Percentiles rank a stretch among this genome's conserved stretches.
These are phyloP conservation scores for Porites lobata DNA, from an alignment of 92 coral and sea anemone genomes.

Conservation along the genomic window DNA sequence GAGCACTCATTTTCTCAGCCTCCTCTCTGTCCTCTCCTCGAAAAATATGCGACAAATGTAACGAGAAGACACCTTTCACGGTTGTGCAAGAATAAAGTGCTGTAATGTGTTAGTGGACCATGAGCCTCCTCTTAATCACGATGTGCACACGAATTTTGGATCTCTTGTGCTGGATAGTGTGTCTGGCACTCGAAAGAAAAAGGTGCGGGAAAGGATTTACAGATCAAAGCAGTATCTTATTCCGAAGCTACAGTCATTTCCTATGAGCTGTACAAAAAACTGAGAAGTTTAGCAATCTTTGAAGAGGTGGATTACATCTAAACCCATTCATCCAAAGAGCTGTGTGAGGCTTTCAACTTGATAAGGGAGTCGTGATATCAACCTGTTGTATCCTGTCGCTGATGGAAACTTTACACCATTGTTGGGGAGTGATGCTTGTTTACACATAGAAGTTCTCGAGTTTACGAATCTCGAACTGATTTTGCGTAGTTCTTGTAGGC, in stretches of 20 bases:
- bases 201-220: neutral
- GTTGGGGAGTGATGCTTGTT: conserved; percentile 63
- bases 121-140: neutral
- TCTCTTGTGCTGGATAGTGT: conserved; percentile 59
- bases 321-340: conserved; percentile 16
- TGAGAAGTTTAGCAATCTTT: conserved; percentile 14
- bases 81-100: conserved; percentile 16
- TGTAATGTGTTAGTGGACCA: conserved; percentile 22
- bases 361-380: conserved; percentile 30
- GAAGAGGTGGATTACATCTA: no score
- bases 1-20: conserved; percentile 58
- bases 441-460: conserved; percentile 63
- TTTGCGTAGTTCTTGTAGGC: no score
- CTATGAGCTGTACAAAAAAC: conserved; percentile 52
- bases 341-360: conserved; percentile 49
- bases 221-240: conserved; percentile 32
- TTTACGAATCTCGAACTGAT: no score
- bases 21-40: conserved; percentile 41
- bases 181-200: no score
- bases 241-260: conserved; percentile 29
- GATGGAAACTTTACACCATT: no score
- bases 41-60: conserved; percentile 41
- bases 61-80: conserved; percentile 18
- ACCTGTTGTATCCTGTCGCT: no score
- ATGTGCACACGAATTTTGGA: conserved; percentile 13